Evolutionary conservation across 64 coral and sea anemone species (phyloP).

Genomic region (Porites lutea): DNA sequence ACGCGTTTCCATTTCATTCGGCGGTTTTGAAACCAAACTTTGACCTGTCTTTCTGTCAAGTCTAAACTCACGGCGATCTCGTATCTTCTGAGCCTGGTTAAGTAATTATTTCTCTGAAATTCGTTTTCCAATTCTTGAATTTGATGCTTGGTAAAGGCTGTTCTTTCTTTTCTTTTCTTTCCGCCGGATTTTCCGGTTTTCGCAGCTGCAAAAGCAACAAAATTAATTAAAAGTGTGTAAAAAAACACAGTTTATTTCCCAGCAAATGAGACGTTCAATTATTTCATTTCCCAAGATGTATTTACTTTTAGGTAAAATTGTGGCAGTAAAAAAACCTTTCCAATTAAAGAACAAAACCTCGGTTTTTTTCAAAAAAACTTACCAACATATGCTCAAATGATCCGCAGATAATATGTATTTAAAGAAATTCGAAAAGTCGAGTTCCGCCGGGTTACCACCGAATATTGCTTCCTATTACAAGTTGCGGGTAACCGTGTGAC

Average conservation of each 20-base stretch:
- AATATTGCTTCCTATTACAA: too few species aligned
- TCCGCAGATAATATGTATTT: too few species aligned
- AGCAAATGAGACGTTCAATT: background rate
- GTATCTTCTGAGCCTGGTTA: slow-evolving; percentile 70
- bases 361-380: too few species aligned
- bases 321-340: too few species aligned
- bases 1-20: slow-evolving; percentile 80
- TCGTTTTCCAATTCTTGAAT: slow-evolving; percentile 82
- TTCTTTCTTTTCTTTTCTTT: slow-evolving; percentile 74
- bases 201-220: slow-evolving; percentile 26
- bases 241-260: too few species aligned
- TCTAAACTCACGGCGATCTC: slow-evolving; percentile 74
- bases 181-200: slow-evolving; percentile 56
- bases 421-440: too few species aligned
- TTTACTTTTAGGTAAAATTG: too few species aligned
- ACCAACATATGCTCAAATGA: too few species aligned
- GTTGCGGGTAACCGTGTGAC: too few species aligned
- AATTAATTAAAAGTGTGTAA: background rate
- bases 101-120: slow-evolving; percentile 78
- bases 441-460: too few species aligned
- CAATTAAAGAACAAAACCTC: too few species aligned
- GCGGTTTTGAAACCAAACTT: slow-evolving; percentile 79
- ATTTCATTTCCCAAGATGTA: too few species aligned
- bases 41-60: slow-evolving; percentile 74
- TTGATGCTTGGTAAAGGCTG: slow-evolving; percentile 82